phyloP scores from a whole-genome alignment of 2,797 vertebrate species.

The Gobionotothen gibberifrons region DNA sequence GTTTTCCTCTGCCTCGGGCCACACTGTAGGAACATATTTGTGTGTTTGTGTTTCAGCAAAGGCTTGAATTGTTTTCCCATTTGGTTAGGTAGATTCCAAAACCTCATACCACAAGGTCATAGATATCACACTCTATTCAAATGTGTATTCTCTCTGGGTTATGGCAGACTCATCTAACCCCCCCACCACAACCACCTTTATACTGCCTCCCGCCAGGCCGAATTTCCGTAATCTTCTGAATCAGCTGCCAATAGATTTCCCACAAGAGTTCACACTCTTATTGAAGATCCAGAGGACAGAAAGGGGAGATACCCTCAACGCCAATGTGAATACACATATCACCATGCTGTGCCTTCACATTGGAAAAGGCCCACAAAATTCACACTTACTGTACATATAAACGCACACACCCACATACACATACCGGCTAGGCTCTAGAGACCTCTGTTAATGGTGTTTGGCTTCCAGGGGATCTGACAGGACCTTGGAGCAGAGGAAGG shows the following conservation, averaged over 20 bases:
- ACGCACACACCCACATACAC: slow-evolving; percentile 38
- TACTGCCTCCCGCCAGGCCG: slow-evolving; percentile 66
- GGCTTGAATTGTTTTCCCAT: slow-evolving; percentile 59
- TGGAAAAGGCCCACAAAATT: slow-evolving; percentile 34
- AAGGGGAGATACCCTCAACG: slow-evolving; percentile 59
- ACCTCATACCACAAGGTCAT: slow-evolving; percentile 79
- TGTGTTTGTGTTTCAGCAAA: slow-evolving; percentile 31
- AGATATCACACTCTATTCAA: slow-evolving; percentile 67
- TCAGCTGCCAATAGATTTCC: slow-evolving; percentile 79
- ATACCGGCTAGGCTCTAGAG: slow-evolving; percentile 55
- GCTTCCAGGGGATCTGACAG: slow-evolving; percentile 73
- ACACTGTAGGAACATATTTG: slow-evolving; percentile 1
- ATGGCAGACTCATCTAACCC: slow-evolving; percentile 49
- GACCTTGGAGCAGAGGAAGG: slow-evolving; percentile 71
- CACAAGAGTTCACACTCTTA: slow-evolving; percentile 72
- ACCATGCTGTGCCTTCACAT: slow-evolving; percentile 38
- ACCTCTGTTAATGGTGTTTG: slow-evolving; percentile 78
- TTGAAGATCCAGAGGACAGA: slow-evolving; percentile 69
- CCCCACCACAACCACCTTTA: slow-evolving; percentile 57
- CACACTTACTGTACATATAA: slow-evolving; percentile 48
- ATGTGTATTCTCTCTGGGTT: slow-evolving; percentile 69
- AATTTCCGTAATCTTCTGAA: slow-evolving; percentile 77
- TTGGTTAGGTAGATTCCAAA: slow-evolving; percentile 54
- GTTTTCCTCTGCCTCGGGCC: slow-evolving; percentile 23
- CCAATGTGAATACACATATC: slow-evolving; percentile 48